Evolutionary conservation across 2,797 vertebrate species (phyloP).

Genomic region (Glossophaga mutica): DNA sequence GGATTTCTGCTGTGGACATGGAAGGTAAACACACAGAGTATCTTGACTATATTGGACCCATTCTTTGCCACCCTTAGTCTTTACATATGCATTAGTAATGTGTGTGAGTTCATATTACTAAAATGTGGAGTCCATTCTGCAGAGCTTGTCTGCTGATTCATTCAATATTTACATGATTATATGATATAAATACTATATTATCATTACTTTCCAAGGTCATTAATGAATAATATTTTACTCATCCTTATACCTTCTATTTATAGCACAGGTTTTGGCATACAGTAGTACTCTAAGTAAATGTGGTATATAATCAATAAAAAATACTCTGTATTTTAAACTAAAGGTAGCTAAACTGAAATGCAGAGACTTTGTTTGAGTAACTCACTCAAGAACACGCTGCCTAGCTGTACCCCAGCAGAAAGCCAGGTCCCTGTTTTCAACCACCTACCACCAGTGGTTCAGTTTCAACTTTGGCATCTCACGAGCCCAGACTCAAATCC

Average conservation of each 20-base stretch:
- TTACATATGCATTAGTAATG: background rate
- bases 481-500: background rate
- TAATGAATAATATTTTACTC: conserved; percentile 6
- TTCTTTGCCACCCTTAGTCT: background rate
- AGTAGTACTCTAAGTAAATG: background rate
- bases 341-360: background rate
- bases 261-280: background rate
- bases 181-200: background rate
- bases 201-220: background rate
- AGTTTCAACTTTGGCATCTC: background rate
- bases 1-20: background rate
- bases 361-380: background rate
- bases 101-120: background rate
- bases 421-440: background rate
- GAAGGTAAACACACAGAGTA: background rate
- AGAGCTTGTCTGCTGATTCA: background rate
- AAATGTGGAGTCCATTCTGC: background rate
- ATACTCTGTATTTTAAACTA: background rate
- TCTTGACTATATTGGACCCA: background rate
- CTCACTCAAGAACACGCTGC: background rate
- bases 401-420: background rate
- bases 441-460: background rate
- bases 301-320: background rate
- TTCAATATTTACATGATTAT: background rate
- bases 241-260: background rate